These are phyloP conservation scores for Hipparchia sbordonii DNA, from an alignment of 2,888 invertebrate species.

Conservation along the genomic window DNA sequence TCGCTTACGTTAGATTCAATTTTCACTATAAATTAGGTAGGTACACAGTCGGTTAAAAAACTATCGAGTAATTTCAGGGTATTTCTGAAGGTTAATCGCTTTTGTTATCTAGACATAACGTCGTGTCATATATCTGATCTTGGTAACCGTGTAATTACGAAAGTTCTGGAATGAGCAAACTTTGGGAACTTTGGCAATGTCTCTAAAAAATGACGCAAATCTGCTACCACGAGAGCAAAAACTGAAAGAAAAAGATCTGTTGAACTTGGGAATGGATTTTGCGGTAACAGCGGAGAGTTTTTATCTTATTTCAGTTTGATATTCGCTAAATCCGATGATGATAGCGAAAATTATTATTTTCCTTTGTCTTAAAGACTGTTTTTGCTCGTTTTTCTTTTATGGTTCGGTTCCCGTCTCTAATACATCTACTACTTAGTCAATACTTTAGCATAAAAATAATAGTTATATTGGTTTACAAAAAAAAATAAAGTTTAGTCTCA, in stretches of 20 bases:
- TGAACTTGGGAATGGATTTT: conserved; percentile 76
- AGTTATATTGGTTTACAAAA: too few species aligned
- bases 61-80: background rate
- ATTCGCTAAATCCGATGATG: conserved; percentile 35
- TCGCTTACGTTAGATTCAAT: too few species aligned
- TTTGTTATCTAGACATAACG: conserved; percentile 1
- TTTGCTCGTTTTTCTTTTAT: background rate
- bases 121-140: conserved; percentile 7
- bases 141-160: conserved; percentile 32
- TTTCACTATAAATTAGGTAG: too few species aligned
- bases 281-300: conserved; percentile 68
- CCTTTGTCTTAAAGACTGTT: background rate
- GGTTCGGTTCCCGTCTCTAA: background rate
- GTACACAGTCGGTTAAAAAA: background rate
- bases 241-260: conserved; percentile 64
- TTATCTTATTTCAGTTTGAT: conserved; percentile 62
- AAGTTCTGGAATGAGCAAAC: conserved; percentile 29
- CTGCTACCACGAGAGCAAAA: conserved; percentile 57
- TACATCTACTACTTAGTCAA: too few species aligned
- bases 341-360: conserved; percentile 11
- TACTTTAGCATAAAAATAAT: too few species aligned
- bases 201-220: conserved; percentile 61
- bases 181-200: conserved; percentile 44
- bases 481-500: too few species aligned
- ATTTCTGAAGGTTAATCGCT: background rate